Evolutionary conservation across 2,113 vertebrate genomes (phyloP), one percentile per base, ranked within the genome.

Genomic region (Misgurnus mizolepis): DNA sequence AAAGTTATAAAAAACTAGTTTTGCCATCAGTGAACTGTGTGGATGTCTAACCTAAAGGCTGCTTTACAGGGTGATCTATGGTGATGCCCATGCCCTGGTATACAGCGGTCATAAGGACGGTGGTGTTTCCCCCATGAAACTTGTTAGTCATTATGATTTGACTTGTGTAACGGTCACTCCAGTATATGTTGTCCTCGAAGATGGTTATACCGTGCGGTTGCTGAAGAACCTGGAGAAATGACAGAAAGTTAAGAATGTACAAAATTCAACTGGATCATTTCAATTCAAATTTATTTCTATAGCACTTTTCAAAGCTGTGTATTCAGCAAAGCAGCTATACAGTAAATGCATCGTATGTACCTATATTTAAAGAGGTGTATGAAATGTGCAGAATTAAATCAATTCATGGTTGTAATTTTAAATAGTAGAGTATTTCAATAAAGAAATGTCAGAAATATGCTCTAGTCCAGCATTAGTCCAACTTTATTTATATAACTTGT

Each of bases 161-260:
- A 49, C 91, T 90, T 53, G 91, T 95, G 64, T 92, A 91, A 4
- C 91, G 92, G 58, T 98, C 95, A 4, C 91, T 96, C 97, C 97
- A 98, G 87, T 94, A 98, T 67, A 98, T 81, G 27, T 85, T 92
- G 84, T 98, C 95, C 87, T 98, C 96, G 74, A 98, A 98, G 50
- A 98, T 11, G 41, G 95, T 95, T 72, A 98, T 87, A 11, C 92
- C 91, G 14, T 97, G 94, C 3, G 96, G 96, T 77, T 96, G 95
- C 70, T 88, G 93, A 61, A 98, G 81, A 83, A 94, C 87, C 97
- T 98, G 87, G 6, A 2, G 7, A 15, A 15, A 11, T 62, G 45
- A 76, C 39, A 65, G 56, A 6, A 15, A 58, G 14, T 58, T 4
- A 58, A 58, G 14, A 5, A 18, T 53, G 7, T 50, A 17, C 15